A percentile compares a stretch with the other conserved stretches of the same genome.
phyloP scores from a whole-genome alignment of 2,888 invertebrate genomes.

The Periphyllus acericola region DNA sequence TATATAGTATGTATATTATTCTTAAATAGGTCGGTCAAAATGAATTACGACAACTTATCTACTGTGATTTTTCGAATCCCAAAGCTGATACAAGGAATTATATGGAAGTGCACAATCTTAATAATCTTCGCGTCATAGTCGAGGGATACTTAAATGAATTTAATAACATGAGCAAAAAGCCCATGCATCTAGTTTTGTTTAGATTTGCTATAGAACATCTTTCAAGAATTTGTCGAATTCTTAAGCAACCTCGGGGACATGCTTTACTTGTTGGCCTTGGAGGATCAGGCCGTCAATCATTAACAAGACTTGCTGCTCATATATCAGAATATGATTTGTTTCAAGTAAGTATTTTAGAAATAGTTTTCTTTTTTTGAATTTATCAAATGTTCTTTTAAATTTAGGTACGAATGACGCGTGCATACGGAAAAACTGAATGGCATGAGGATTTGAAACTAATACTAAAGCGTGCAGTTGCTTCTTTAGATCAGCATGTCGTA shows the following conservation, averaged over 20 bases:
- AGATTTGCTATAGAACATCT: conserved; percentile 96
- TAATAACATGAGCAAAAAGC: conserved; percentile 95
- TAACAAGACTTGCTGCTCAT: conserved; percentile 89
- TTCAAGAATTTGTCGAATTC: conserved; percentile 87
- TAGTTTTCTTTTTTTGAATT: background rate
- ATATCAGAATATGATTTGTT: conserved; percentile 93
- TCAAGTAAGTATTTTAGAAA: conserved; percentile 68
- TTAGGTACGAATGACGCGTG: conserved; percentile 90
- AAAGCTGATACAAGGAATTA: conserved; percentile 90
- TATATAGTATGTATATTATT: background rate
- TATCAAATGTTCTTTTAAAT: background rate
- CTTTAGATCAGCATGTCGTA: conserved; percentile 86
- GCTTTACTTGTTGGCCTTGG: conserved; percentile 90
- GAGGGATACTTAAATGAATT: conserved; percentile 90
- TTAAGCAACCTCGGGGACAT: conserved; percentile 92
- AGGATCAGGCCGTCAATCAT: conserved; percentile 91
- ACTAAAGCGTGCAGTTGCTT: conserved; percentile 78
- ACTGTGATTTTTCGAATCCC: conserved; percentile 95
- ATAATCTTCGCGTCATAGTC: conserved; percentile 81
- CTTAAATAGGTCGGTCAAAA: conserved; percentile 76
- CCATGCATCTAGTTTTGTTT: conserved; percentile 91
- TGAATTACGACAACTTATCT: conserved; percentile 86
- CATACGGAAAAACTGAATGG: conserved; percentile 87
- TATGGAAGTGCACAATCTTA: conserved; percentile 86
- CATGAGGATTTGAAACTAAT: conserved; percentile 89